Evolutionary conservation across 2,888 invertebrate species (phyloP).

Genomic region (Strigamia transsilvanica): DNA sequence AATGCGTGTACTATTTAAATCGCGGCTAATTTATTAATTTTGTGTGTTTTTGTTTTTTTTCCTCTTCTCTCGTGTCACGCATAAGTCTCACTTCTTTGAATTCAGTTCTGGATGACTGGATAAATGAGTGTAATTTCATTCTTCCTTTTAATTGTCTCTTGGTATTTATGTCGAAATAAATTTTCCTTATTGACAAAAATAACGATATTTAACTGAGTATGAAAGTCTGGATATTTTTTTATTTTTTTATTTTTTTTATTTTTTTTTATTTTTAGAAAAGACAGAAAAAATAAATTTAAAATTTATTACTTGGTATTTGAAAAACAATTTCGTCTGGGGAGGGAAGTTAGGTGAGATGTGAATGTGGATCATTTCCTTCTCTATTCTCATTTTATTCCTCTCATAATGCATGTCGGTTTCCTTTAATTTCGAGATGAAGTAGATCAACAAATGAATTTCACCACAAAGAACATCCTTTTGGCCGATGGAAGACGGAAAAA

Average conservation of each 20-base stretch:
- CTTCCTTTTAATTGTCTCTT: slow-evolving; percentile 46
- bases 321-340: slow-evolving; percentile 22
- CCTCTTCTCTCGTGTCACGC: slow-evolving; percentile 2
- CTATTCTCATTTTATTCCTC: slow-evolving; percentile 36
- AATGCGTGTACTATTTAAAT: background rate
- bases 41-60: background rate
- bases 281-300: background rate
- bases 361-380: slow-evolving; percentile 49
- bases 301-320: background rate
- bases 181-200: background rate
- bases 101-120: slow-evolving; percentile 32
- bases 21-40: slow-evolving; percentile 7
- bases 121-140: slow-evolving; percentile 41
- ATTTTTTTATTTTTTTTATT: background rate
- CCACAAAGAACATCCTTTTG: slow-evolving; percentile 43
- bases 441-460: slow-evolving; percentile 46
- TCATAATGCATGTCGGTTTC: slow-evolving; percentile 47
- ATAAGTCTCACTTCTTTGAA: slow-evolving; percentile 34
- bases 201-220: background rate
- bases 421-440: slow-evolving; percentile 49
- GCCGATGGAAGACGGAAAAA: slow-evolving; percentile 38
- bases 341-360: slow-evolving; percentile 48
- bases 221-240: background rate
- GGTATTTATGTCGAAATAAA: background rate
- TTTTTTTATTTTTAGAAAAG: background rate